Evolutionary conservation across 2,888 invertebrate species (phyloP), one percentile per base, ranked within the genome.

Genomic region (Exephanes ischioxanthus): DNA sequence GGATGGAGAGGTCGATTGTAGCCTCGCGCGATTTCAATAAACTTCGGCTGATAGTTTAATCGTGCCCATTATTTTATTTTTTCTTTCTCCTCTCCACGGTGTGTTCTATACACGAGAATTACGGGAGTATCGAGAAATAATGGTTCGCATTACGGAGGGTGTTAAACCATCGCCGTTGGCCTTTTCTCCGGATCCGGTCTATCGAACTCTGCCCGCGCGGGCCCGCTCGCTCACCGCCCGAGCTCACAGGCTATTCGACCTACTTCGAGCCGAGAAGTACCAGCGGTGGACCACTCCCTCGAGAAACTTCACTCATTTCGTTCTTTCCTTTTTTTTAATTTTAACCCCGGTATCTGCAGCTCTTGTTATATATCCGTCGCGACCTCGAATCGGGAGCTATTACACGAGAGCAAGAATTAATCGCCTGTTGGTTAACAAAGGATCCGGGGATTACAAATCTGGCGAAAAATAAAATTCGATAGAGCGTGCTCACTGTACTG

Each of bases 141-240:
- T 70, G 26, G 61, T 11, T 51, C 5, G 48, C 16, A 55, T 37
- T 48, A 70, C n/a, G 45, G 83, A 95, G 90, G 96, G 95, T 93
- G 95, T 96, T 88, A 96, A 94, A 87, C 96, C 94, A 93, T 96
- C 96, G 89, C 95, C 94, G 86, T 94, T 94, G 75, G 86, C 94
- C 94, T 97, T 97, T 92, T 94, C 94, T 90, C 95, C 95, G 61
- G 76, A 83, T 80, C 85, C 80, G 83, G 61, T 85, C 85, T 72
- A 79, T 75, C 66, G 66, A 66, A 66, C 72, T 70, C 45, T 45
- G 55, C 61, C 41, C 41, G 37, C 66, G 61, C 45, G 22, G 51
- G 22, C 4, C 19, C 33, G 48, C 66, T 22, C 37, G 14, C 14
- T 73, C 53, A 48, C 4, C 26, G 26, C 3, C 22, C 22, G 58